Evolutionary conservation across 1,140 invertebrate species (phyloP).

Genomic region (Scaptomyza pallida): DNA sequence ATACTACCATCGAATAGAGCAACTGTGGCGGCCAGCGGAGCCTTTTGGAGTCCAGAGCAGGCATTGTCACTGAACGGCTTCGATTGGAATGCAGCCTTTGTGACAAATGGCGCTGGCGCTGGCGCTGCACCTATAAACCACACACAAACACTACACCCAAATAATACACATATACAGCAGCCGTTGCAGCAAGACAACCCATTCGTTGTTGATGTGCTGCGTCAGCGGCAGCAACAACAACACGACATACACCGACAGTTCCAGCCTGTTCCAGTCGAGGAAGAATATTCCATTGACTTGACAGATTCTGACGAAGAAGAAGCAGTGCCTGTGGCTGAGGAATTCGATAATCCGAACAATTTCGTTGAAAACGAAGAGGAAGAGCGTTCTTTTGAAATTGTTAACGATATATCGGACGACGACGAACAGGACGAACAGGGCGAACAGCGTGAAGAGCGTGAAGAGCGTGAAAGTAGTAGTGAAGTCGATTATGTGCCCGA

Average conservation of each 20-base stretch:
- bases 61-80: conserved; percentile 12
- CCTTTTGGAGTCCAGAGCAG: conserved; percentile 30
- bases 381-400: too few relatives aligned
- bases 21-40: conserved; percentile 34
- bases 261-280: too few relatives aligned
- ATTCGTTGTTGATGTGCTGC: neutral
- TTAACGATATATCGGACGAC: too few relatives aligned
- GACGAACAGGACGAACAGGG: too few relatives aligned
- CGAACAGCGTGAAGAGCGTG: too few relatives aligned
- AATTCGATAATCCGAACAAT: too few relatives aligned
- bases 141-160: neutral
- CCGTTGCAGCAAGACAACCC: neutral
- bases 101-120: conserved; percentile 27
- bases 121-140: neutral
- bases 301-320: neutral
- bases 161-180: too few relatives aligned
- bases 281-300: neutral
- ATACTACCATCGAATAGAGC: conserved; percentile 31
- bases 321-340: too few relatives aligned
- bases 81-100: conserved; percentile 8
- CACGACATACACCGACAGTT: neutral
- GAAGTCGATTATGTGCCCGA: too few relatives aligned
- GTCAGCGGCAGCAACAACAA: neutral
- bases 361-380: too few relatives aligned
- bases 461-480: too few relatives aligned